Percentiles rank a stretch among this genome's conserved stretches.
Conservation (phyloP, 2,888 invertebrate genomes). For the Anodontia alba region DNA sequence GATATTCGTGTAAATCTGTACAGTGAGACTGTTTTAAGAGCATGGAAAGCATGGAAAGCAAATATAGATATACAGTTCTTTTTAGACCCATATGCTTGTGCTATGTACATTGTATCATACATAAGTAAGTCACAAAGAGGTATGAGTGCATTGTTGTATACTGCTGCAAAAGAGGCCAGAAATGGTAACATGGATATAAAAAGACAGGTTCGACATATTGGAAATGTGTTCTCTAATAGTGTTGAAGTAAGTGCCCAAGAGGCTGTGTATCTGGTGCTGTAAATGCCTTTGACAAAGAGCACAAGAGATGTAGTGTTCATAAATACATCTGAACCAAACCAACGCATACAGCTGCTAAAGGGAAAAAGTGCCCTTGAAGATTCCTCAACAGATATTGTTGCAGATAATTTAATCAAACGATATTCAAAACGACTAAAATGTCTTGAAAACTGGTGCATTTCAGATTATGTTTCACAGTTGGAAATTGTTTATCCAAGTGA, state of each 20-base stretch:
- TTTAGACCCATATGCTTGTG: constrained; percentile 51
- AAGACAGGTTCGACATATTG: constrained; percentile 57
- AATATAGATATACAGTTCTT: constrained; percentile 56
- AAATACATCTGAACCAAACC: constrained; percentile 60
- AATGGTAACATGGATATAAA: constrained; percentile 55
- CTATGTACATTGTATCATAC: constrained; percentile 34
- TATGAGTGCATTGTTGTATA: constrained; percentile 24
- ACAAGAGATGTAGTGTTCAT: constrained; percentile 52
- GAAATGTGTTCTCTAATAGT: constrained; percentile 50
- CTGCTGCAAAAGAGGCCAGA: constrained; percentile 56
- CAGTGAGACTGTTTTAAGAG: constrained; percentile 33
- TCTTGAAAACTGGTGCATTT: constrained; percentile 48
- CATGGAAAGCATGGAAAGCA: constrained; percentile 53
- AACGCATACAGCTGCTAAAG: constrained; percentile 69
- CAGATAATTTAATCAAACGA: constrained; percentile 35
- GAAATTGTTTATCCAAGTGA: constrained; percentile 46
- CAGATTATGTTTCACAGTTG: constrained; percentile 54
- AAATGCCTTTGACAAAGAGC: constrained; percentile 52
- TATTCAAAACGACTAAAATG: constrained; percentile 54
- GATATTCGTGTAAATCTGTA: constrained; percentile 52
- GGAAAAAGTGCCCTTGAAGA: constrained; percentile 42
- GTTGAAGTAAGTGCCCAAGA: constrained; percentile 67
- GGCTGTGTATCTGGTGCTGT: constrained; percentile 58
- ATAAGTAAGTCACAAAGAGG: constrained; percentile 34
- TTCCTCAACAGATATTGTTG: constrained; percentile 42